phyloP scores from a whole-genome alignment of 2,888 invertebrate genomes.

The Idaea aversata region DNA sequence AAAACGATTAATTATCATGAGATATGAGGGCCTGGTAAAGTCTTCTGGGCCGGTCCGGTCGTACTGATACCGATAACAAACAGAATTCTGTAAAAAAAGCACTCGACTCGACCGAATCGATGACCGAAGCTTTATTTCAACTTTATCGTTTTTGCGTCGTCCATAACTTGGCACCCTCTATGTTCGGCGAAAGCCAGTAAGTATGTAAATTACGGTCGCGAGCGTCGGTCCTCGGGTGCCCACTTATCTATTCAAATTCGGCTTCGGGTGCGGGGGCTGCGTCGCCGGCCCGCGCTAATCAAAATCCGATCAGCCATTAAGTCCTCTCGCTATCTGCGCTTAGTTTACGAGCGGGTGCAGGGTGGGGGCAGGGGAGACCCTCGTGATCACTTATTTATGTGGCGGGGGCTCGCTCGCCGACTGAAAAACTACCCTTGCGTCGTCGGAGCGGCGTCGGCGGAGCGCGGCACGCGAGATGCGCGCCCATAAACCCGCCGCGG shows the following conservation, averaged over 20 bases:
- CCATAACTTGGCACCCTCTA: slow-evolving; percentile 75
- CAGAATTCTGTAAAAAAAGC: slow-evolving; percentile 66
- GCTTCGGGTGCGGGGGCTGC: slow-evolving; percentile 67
- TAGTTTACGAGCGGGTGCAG: slow-evolving; percentile 73
- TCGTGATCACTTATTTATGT: slow-evolving; percentile 77
- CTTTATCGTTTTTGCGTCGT: slow-evolving; percentile 76
- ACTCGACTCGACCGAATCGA: slow-evolving; percentile 66
- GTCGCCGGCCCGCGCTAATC: slow-evolving; percentile 78
- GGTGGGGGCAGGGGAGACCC: slow-evolving; percentile 41
- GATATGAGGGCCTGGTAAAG: slow-evolving; percentile 36
- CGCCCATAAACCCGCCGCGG: slow-evolving; percentile 62
- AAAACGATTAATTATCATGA: slow-evolving; percentile 55
- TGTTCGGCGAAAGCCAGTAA: slow-evolving; percentile 76
- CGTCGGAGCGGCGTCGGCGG: slow-evolving; percentile 40
- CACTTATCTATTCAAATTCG: slow-evolving; percentile 81
- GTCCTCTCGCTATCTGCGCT: slow-evolving; percentile 78
- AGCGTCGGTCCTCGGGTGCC: slow-evolving; percentile 73
- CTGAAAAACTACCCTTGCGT: slow-evolving; percentile 76
- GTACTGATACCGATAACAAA: slow-evolving; percentile 56
- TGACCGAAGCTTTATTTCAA: slow-evolving; percentile 77
- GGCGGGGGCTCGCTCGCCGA: slow-evolving; percentile 60
- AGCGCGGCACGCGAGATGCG: slow-evolving; percentile 50
- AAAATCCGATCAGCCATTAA: slow-evolving; percentile 81
- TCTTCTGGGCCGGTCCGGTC: slow-evolving; percentile 25
- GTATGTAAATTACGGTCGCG: slow-evolving; percentile 81